Evolutionary conservation across 2,888 invertebrate species (phyloP).

Genomic region (Heliconius charithonia): DNA sequence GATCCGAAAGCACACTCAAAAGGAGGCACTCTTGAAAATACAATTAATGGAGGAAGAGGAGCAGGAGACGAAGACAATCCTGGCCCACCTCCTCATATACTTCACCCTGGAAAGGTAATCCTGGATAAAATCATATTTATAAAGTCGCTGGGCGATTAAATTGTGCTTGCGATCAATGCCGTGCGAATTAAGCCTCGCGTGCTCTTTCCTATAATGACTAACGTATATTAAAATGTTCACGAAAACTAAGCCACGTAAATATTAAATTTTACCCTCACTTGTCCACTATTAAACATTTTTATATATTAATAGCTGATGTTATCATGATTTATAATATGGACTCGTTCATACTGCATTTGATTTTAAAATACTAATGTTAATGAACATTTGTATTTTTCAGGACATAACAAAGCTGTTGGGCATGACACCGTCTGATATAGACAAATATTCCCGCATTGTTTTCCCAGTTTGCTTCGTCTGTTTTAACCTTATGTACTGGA

Average conservation of each 20-base stretch:
- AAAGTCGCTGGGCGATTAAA: conserved; percentile 21
- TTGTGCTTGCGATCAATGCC: conserved; percentile 38
- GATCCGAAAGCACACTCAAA: conserved; percentile 97
- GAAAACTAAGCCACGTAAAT: conserved; percentile 17
- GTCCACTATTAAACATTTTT: conserved; percentile 26
- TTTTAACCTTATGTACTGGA: conserved; percentile 99
- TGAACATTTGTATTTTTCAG: conserved; percentile 61
- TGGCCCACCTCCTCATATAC: conserved; percentile 88
- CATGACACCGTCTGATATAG: conserved; percentile 98
- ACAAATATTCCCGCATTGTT: conserved; percentile 99
- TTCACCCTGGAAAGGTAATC: conserved; percentile 92
- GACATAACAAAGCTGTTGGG: conserved; percentile 96
- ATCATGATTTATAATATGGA: conserved; percentile 34
- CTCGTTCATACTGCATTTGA: not conserved
- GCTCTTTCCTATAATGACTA: conserved; percentile 27
- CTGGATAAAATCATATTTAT: not conserved
- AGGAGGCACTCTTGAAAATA: conserved; percentile 95
- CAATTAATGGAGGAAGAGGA: conserved; percentile 91
- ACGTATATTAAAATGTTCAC: conserved; percentile 30
- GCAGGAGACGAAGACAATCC: conserved; percentile 85
- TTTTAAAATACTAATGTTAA: not conserved
- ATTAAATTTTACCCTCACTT: conserved; percentile 20
- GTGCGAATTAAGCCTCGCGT: conserved; percentile 42
- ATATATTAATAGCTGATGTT: conserved; percentile 34
- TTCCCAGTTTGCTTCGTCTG: conserved; percentile 99